Evolutionary conservation across 2,113 vertebrate species (phyloP).

Genomic region (Oreocharis arfaki): DNA sequence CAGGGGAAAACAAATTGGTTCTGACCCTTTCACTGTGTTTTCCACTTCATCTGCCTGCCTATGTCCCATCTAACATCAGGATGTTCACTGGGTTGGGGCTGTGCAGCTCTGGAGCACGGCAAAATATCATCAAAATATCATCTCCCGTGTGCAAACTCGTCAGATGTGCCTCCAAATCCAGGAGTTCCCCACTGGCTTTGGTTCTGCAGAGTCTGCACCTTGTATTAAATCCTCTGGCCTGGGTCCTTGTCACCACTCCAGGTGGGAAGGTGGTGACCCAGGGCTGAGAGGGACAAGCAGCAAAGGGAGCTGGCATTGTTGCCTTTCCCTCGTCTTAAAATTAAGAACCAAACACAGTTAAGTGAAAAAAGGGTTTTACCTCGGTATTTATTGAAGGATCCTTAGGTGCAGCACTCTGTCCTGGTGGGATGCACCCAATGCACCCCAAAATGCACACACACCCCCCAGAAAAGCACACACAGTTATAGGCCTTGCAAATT

Average conservation of each 20-base stretch:
- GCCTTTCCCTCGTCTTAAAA: too few relatives aligned
- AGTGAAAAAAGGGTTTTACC: too few relatives aligned
- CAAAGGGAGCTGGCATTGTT: neutral
- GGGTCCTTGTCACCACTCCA: neutral
- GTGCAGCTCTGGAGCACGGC: neutral
- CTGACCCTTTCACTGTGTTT: neutral
- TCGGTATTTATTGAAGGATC: too few relatives aligned
- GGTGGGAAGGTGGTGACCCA: neutral
- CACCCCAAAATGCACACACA: too few relatives aligned
- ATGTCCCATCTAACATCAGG: neutral
- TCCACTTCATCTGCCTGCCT: neutral
- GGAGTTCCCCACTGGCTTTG: neutral
- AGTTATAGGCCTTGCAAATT: too few relatives aligned
- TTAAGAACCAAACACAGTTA: too few relatives aligned
- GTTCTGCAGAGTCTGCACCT: neutral
- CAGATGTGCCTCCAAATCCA: neutral
- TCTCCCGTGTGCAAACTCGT: fast-evolving
- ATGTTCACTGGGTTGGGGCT: fast-evolving
- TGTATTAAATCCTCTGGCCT: neutral
- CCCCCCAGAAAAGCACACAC: too few relatives aligned
- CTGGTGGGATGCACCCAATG: too few relatives aligned
- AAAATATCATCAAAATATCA: neutral
- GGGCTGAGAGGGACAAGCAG: neutral
- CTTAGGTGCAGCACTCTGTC: too few relatives aligned
- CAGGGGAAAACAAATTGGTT: neutral